A percentile compares a stretch with the other conserved stretches of the same genome.
Evolutionary conservation across 2,888 invertebrate genomes (phyloP).

Genomic region (Caenorhabditis wallacei): DNA sequence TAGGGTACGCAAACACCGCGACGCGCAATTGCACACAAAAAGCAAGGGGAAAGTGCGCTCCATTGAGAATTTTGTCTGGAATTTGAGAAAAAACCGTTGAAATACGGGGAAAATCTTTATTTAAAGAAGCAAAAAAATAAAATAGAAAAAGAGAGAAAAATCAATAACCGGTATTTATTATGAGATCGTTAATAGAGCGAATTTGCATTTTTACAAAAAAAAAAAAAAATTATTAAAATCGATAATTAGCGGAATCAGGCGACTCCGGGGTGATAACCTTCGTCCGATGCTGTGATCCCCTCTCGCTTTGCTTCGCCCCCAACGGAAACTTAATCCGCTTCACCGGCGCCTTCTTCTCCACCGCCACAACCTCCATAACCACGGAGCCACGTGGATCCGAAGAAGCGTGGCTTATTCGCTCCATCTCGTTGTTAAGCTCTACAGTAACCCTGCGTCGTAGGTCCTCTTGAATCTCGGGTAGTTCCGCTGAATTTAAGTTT

Average conservation of each 20-base stretch:
- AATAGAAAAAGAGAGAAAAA: no score
- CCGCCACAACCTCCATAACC: slow-evolving; percentile 42
- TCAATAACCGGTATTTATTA: no score
- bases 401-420: slow-evolving; percentile 48
- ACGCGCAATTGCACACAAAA: no score
- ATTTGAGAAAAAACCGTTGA: no score
- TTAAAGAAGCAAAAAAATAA: no score
- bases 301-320: slow-evolving; percentile 68
- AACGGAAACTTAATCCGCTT: slow-evolving; percentile 73
- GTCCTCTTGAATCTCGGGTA: background rate
- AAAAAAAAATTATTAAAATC: slow-evolving; percentile 20
- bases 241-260: slow-evolving; percentile 30
- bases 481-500: slow-evolving; percentile 16
- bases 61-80: no score
- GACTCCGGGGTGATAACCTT: slow-evolving; percentile 32
- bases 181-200: no score
- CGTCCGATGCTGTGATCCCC: slow-evolving; percentile 64
- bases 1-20: no score
- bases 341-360: slow-evolving; percentile 66
- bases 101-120: no score
- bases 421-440: slow-evolving; percentile 53
- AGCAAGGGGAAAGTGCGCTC: no score
- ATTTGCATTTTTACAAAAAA: no score
- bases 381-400: slow-evolving; percentile 56
- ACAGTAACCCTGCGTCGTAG: slow-evolving; percentile 34